Conservation (phyloP, 2,113 vertebrate genomes). For the Pollimyrus isidori region DNA sequence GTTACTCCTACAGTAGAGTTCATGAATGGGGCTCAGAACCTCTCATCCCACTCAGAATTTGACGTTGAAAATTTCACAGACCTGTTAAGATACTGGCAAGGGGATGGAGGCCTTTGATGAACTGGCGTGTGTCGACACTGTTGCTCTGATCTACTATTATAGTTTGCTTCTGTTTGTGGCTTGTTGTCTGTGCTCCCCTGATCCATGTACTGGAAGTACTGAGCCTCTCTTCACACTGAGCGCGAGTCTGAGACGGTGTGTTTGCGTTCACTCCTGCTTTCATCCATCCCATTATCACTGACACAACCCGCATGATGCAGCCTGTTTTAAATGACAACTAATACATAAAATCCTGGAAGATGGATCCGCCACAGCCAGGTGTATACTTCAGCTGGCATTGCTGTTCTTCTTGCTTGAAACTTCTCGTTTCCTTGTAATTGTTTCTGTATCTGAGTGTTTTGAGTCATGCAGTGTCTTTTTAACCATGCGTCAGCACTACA, state of each 20-base stretch:
- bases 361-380: background rate
- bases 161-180: background rate
- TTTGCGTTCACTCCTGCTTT: background rate
- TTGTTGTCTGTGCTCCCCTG: background rate
- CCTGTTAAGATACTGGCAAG: background rate
- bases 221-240: background rate
- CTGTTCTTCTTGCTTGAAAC: background rate
- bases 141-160: background rate
- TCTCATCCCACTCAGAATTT: background rate
- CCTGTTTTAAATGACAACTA: background rate
- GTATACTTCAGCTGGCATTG: background rate
- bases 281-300: background rate
- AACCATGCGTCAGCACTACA: background rate
- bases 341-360: background rate
- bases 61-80: background rate
- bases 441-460: background rate
- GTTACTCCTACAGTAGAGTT: background rate
- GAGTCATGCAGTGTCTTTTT: background rate
- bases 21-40: background rate
- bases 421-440: background rate
- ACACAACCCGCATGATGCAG: background rate
- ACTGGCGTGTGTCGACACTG: background rate
- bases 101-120: background rate
- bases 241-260: background rate
- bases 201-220: background rate